Base-by-base conservation (phyloP, 2,888 invertebrate genomes). In the Aphelenchoides bicaudatus region DNA sequence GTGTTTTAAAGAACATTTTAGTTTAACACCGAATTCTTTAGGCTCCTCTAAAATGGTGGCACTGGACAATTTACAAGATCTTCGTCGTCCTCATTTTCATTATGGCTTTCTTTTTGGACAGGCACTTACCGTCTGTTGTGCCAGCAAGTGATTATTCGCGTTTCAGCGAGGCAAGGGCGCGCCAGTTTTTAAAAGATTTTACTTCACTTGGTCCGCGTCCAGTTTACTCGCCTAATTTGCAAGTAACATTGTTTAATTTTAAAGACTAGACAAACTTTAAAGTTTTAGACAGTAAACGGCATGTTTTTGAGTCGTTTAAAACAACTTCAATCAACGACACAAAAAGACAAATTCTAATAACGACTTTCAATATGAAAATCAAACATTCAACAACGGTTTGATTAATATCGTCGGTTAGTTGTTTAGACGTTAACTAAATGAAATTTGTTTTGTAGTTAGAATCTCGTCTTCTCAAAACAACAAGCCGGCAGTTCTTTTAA, bases 391-490 rank as follows among this genome's bases (percentile, higher is more conserved):
- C n/a, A n/a, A n/a, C n/a, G n/a, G n/a, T n/a, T n/a, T n/a, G n/a
- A n/a, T n/a, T n/a, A n/a, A n/a, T n/a, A n/a, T n/a, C n/a, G n/a
- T n/a, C n/a, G n/a, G n/a, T n/a, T n/a, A n/a, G n/a, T n/a, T n/a
- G n/a, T n/a, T n/a, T n/a, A n/a, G n/a, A n/a, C n/a, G n/a, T n/a
- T n/a, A n/a, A n/a, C n/a, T n/a, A n/a, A n/a, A n/a, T n/a, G n/a
- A n/a, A n/a, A 80, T 80, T 79, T 90, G 88, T 82, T 85, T 91
- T 68, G 83, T 89, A 66, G 89, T 87, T 39, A 86, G 85, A 79
- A 79, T 89, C 49, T 84, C 86, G 62, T 72, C 74, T 5, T n/a
- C n/a, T n/a, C 39, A 59, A 8, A 63, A 67, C 6, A 73, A 72
- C n/a, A 81, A 73, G 82, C 83, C 84, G 68, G 80, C 82, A 16